Conservation (phyloP, 1,140 invertebrate genomes). For the Plutomurus gul region DNA sequence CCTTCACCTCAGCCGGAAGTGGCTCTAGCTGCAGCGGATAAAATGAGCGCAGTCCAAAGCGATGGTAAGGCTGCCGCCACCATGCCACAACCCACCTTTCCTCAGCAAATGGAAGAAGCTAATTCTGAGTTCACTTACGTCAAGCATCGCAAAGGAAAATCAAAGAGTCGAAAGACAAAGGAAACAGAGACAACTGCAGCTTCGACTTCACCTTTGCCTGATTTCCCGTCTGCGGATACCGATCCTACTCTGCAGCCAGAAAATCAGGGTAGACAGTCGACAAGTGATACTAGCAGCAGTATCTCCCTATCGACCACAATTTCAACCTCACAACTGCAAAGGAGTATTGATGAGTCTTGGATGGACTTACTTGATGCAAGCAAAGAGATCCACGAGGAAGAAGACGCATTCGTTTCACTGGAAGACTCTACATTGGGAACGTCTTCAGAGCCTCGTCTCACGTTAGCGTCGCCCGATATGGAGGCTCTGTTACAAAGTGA, state of each 20-base stretch:
- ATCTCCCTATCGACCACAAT: not conserved
- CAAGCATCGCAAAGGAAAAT: slow-evolving; percentile 24
- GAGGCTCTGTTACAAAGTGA: slow-evolving; percentile 32
- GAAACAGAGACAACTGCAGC: not conserved
- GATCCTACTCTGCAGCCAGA: not conserved
- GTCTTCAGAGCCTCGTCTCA: slow-evolving; percentile 32
- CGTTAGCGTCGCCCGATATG: slow-evolving; percentile 35
- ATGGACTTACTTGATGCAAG: slow-evolving; percentile 22
- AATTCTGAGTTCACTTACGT: not conserved
- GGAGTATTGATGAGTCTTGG: slow-evolving; percentile 1
- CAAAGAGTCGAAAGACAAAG: not conserved
- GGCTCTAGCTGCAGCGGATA: no score
- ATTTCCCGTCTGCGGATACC: no score
- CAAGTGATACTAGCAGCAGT: no score
- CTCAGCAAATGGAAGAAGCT: not conserved
- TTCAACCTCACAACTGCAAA: not conserved
- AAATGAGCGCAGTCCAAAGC: no score
- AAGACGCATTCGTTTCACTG: not conserved
- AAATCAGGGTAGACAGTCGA: not conserved
- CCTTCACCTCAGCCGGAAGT: no score
- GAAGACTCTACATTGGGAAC: slow-evolving; percentile 4
- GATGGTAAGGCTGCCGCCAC: no score
- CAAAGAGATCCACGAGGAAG: slow-evolving; percentile 3
- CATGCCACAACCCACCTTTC: no score
- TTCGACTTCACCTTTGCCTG: not conserved